Evolutionary conservation across 2,113 vertebrate species (phyloP), one percentile per base, ranked within the genome.

Genomic region (Poeciliopsis retropinna): DNA sequence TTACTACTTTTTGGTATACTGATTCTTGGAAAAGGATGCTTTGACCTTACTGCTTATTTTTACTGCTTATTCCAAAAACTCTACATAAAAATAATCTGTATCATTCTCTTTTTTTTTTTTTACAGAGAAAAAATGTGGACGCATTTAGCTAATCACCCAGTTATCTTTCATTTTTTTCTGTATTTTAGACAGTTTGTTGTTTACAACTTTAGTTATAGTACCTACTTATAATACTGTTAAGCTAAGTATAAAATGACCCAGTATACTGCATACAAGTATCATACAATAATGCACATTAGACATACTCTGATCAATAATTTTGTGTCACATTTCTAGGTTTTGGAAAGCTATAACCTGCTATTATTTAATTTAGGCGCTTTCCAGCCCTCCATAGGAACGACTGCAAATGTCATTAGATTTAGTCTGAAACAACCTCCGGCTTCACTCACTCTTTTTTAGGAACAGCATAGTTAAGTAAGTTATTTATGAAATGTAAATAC

Each of bases 401-500:
- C 5, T 47, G 17, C 44, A 47, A 37, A 37, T 37, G 34, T 12
- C 34, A 37, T 37, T 28, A 17, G 30, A 71, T 1, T 0, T 37
- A 31, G 15, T 34, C 2, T 32, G 39, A 66, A 72, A 78, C 14
- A 67, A 27, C 22, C 2, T 51, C 54, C 17, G 31, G 27, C 15
- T 37, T 63, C 12, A 4, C 34, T 29, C 60, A 64, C 17, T 7
- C 15, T 67, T 63, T 69, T 61, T 30, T 44, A 32, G 65, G 3
- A 63, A 30, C 2, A 61, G 34, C 29, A 47, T 25, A 41, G 29
- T 32, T 47, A 47, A 47, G 44, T 17, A 47, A 47, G 44, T 17
- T 3, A 57, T 74, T 78, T 64, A 29, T 75, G 30, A 75, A 73
- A 79, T 82, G 5, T 67, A 73, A 69, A 75, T 81, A 71, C 41